These are phyloP conservation scores for Macquaria ambigua DNA, from an alignment of 2,113 vertebrate species.

Conservation along the genomic window DNA sequence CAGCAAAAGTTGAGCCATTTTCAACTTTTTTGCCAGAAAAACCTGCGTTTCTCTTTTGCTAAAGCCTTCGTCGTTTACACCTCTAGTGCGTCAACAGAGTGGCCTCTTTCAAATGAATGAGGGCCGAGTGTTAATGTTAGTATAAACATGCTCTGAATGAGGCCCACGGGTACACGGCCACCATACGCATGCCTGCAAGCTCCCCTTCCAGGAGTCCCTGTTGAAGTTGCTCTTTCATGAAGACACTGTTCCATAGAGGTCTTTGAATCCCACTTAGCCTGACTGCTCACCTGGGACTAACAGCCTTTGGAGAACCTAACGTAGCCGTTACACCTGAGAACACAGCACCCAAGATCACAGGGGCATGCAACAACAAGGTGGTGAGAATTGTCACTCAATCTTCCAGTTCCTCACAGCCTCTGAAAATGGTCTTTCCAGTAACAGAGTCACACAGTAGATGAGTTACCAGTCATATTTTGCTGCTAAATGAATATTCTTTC, in stretches of 20 bases:
- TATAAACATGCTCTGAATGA: not conserved
- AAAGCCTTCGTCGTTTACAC: not conserved
- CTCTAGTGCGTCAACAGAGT: not conserved
- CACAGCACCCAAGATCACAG: not conserved
- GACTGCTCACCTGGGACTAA: not conserved
- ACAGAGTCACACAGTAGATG: not conserved
- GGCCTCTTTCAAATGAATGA: not conserved
- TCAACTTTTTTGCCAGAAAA: no score
- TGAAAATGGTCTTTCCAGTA: rapidly evolving
- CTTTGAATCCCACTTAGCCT: not conserved
- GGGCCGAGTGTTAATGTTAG: not conserved
- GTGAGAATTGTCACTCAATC: not conserved
- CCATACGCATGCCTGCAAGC: not conserved
- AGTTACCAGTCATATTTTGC: not conserved
- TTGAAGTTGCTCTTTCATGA: not conserved
- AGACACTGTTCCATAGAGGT: not conserved
- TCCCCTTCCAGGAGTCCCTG: not conserved
- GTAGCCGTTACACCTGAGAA: not conserved
- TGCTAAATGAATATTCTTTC: not conserved
- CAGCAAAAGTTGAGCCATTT: not conserved
- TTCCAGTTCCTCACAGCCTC: not conserved
- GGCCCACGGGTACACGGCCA: not conserved
- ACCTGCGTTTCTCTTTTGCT: not conserved
- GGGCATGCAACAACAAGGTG: not conserved
- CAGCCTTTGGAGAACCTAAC: not conserved